Evolutionary conservation across 2,797 vertebrate species (phyloP).

Genomic region (Ctenochaetus hawaiiensis): DNA sequence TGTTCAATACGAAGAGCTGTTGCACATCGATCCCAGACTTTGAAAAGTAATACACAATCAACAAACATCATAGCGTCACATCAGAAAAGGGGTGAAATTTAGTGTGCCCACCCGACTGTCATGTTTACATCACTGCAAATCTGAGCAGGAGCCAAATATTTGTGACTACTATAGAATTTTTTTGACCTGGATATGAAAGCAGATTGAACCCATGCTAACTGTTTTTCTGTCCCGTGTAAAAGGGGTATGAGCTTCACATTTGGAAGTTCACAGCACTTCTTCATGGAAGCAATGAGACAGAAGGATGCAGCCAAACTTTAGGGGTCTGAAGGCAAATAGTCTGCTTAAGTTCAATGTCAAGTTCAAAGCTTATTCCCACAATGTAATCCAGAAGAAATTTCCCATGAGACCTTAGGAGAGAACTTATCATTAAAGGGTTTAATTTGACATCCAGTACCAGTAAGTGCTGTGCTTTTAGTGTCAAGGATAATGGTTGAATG

Average conservation of each 20-base stretch:
- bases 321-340: slow-evolving; percentile 76
- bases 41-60: too few species aligned
- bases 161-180: too few species aligned
- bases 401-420: slow-evolving; percentile 81
- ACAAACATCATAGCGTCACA: too few species aligned
- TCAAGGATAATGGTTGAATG: slow-evolving; percentile 84
- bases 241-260: slow-evolving; percentile 29
- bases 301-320: slow-evolving; percentile 70
- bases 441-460: slow-evolving; percentile 87
- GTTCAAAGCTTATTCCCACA: slow-evolving; percentile 87
- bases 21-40: too few species aligned
- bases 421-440: slow-evolving; percentile 87
- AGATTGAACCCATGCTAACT: too few species aligned
- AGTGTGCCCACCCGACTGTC: too few species aligned
- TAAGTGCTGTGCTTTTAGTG: slow-evolving; percentile 81
- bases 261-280: slow-evolving; percentile 37
- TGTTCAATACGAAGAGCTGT: too few species aligned
- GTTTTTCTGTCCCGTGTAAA: too few species aligned
- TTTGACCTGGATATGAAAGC: too few species aligned
- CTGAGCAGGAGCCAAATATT: too few species aligned
- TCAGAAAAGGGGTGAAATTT: too few species aligned
- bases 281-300: slow-evolving; percentile 47
- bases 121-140: too few species aligned
- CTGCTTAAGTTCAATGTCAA: slow-evolving; percentile 89
- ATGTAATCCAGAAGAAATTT: slow-evolving; percentile 87